Evolutionary conservation across 2,888 invertebrate genomes (phyloP), one percentile per base, ranked within the genome.

Genomic region (Fragum fragum): DNA sequence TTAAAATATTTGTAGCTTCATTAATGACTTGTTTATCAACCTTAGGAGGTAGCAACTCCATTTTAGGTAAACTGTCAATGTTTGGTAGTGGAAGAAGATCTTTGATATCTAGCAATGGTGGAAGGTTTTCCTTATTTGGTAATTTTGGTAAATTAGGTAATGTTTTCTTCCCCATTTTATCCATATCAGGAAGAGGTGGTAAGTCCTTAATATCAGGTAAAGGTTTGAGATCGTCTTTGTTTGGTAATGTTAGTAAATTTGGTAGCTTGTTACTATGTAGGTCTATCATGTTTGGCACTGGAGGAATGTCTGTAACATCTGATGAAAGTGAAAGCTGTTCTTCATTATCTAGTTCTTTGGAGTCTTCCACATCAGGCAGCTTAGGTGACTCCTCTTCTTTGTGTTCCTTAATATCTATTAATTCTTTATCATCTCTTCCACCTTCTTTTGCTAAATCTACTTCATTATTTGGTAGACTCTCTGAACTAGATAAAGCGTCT

Each of bases 171-270:
- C 73, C 57, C 26, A 68, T 32, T 18, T 69, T 42, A 18, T 61
- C 70, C 29, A 76, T 16, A 26, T 76, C 71, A 26, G 68, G 39
- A 28, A 73, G 18, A 28, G 75, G 80, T 68, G 76, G 72, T 23
- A 80, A 26, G 28, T 76, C 66, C 16, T 66, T 32, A n/a, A 66
- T 53, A 42, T 76, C 68, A 16, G 73, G 75, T 71, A 80, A 76
- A 47, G 59, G 61, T 29, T 5, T 18, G 14, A 61, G 61, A 61
- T 23, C 26, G 6, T 61, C 61, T 28, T 47, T 69, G 52, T 52
- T 47, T 47, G 69, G 69, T 21, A 47, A 29, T 47, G 18, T 23
- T 26, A 36, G 71, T 52, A 61, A 61, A 32, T 61, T n/a, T 57
- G 57, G 26, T 3, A 57, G 6, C 26, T 57, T 23, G 3, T 63